Evolutionary conservation across 2,888 invertebrate genomes (phyloP), one percentile per base, ranked within the genome.

Genomic region (Chymomyza amoena): DNA sequence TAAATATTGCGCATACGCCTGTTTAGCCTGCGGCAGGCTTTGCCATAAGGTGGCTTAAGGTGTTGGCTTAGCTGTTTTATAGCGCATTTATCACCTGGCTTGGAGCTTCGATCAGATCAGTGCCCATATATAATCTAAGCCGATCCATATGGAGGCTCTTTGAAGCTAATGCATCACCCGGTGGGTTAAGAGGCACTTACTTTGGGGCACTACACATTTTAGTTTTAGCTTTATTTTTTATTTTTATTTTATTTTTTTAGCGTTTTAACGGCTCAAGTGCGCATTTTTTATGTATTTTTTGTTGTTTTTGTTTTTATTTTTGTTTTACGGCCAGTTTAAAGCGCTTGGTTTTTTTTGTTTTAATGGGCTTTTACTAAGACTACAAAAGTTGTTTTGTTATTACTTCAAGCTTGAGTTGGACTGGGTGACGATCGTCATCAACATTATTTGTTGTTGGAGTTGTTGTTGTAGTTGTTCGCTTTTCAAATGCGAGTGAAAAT

Each of bases 401-500:
- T 13, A 45, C 39, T 45, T 45, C 39, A 45, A 45, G 39, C 39
- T 45, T 45, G 39, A 45, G 13, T 45, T 45, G 39, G 39, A 45
- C 39, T 45, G 13, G 39, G 10, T 45, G 39, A 45, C 39, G 39
- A 45, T 45, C 39, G 39, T 13, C 13, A 45, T 45, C 32, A 32
- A 32, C 32, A 32, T 32, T 32, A 32, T 32, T 32, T 7, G 6
- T 32, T 45, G 39, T 45, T 45, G 39, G 4, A 13, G 39, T 13
- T 45, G 6, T 32, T 45, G 39, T 45, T 45, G 39, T 1, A 13
- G 39, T 13, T 45, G 39, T 45, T 68, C 66, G 28, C 20, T 71
- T 88, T 75, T 84, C 78, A 45, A 86, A 88, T 84, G 88, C 81
- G 89, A 88, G 81, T 86, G 86, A 86, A 86, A 86, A 88, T 86